Percentiles rank a stretch among this genome's conserved stretches.
Conservation (phyloP, 2,113 vertebrate genomes). For the Microcebus griseorufus region DNA sequence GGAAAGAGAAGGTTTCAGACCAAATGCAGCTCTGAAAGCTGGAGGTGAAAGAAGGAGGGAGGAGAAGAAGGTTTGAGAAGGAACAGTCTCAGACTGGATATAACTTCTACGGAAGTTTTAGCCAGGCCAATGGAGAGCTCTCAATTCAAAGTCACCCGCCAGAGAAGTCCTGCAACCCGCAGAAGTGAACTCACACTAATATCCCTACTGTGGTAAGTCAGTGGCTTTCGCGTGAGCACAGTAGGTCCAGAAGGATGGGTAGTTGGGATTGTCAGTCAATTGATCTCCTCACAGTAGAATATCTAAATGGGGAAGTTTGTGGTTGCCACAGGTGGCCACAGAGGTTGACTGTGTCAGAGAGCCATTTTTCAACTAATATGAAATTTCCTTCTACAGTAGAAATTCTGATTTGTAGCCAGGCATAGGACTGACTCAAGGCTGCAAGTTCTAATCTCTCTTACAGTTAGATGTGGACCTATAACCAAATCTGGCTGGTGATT, state of each 20-base stretch:
- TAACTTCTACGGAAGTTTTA: neutral
- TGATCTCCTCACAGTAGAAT: neutral
- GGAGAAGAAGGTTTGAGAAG: neutral
- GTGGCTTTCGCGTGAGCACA: neutral
- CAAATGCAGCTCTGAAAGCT: neutral
- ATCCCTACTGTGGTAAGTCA: neutral
- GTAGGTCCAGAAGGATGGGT: neutral
- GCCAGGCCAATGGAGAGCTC: neutral
- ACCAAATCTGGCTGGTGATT: neutral
- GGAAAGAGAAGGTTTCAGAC: neutral
- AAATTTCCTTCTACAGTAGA: neutral
- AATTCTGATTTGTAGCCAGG: neutral
- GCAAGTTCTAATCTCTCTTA: neutral
- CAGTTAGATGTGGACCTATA: neutral
- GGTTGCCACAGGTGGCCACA: neutral
- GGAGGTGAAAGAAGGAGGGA: neutral
- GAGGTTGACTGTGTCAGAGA: neutral
- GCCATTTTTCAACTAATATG: neutral
- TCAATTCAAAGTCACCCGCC: neutral
- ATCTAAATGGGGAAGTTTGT: neutral
- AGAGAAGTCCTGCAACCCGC: neutral
- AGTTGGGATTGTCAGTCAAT: neutral
- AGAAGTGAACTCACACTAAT: neutral
- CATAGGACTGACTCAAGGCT: neutral
- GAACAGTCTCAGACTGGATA: neutral